Conservation (phyloP, 2,888 invertebrate species). For the Zygogramma bicolorata region DNA sequence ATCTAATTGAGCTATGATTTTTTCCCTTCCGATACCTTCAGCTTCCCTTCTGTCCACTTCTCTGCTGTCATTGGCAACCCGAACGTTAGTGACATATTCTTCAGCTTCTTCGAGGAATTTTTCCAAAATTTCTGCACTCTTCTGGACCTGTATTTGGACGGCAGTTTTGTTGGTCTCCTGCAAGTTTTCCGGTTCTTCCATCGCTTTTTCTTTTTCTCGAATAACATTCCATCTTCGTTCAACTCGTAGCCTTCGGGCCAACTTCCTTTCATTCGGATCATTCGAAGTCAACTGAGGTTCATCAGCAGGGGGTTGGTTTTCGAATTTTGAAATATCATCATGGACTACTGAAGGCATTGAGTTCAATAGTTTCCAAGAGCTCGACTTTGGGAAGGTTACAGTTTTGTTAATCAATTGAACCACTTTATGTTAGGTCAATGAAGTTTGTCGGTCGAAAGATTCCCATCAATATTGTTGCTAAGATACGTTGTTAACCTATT, state of each 20-base stretch:
- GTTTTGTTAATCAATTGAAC: neutral
- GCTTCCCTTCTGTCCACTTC: slow-evolving; percentile 73
- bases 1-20: slow-evolving; percentile 72
- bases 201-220: slow-evolving; percentile 67
- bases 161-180: slow-evolving; percentile 57
- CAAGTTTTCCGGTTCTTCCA: slow-evolving; percentile 5
- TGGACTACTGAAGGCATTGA: neutral
- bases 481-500: neutral
- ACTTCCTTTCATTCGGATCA: slow-evolving; percentile 78
- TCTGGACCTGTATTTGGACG: slow-evolving; percentile 74
- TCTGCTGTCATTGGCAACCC: slow-evolving; percentile 80
- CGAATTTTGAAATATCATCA: neutral
- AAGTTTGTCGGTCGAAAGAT: no score
- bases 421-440: neutral
- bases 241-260: slow-evolving; percentile 77
- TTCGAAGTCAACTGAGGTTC: slow-evolving; percentile 68
- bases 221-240: slow-evolving; percentile 72
- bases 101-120: slow-evolving; percentile 76
- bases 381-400: no score
- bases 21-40: slow-evolving; percentile 66
- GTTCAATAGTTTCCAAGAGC: no score
- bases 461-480: neutral
- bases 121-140: slow-evolving; percentile 75
- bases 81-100: slow-evolving; percentile 82
- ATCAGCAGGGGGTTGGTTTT: slow-evolving; percentile 15